Percentiles rank a stretch among this genome's conserved stretches.
These are phyloP conservation scores for Apodemia hepburni DNA, from an alignment of 2,888 invertebrate genomes.

Conservation along the genomic window DNA sequence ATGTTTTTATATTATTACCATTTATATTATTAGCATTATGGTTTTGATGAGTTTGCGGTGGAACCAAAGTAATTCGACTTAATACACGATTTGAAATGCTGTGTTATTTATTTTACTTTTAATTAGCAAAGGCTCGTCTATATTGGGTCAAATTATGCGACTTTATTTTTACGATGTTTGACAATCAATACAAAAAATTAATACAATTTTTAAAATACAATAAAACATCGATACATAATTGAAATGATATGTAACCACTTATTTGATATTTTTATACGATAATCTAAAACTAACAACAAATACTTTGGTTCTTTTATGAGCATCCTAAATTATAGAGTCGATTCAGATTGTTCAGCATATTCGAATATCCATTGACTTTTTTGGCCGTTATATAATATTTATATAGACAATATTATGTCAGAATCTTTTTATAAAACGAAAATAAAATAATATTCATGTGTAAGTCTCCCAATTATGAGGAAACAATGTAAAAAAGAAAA, in stretches of 20 bases:
- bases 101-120: not conserved
- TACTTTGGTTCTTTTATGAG: slow-evolving; percentile 44
- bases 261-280: slow-evolving; percentile 54
- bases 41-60: too few species aligned
- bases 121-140: not conserved
- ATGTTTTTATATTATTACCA: too few species aligned
- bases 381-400: too few species aligned
- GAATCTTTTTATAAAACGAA: too few species aligned
- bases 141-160: not conserved
- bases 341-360: not conserved
- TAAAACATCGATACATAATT: slow-evolving; percentile 32
- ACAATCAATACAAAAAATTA: too few species aligned
- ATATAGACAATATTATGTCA: too few species aligned
- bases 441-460: too few species aligned
- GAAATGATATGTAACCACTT: slow-evolving; percentile 57
- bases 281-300: slow-evolving; percentile 37
- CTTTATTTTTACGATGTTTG: too few species aligned
- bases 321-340: not conserved
- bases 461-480: too few species aligned
- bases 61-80: not conserved
- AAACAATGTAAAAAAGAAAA: too few species aligned
- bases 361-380: too few species aligned
- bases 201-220: not conserved
- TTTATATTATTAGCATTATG: not conserved
- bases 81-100: not conserved